Evolutionary conservation across 2,113 vertebrate species (phyloP).

Genomic region (Heloderma charlesbogerti): DNA sequence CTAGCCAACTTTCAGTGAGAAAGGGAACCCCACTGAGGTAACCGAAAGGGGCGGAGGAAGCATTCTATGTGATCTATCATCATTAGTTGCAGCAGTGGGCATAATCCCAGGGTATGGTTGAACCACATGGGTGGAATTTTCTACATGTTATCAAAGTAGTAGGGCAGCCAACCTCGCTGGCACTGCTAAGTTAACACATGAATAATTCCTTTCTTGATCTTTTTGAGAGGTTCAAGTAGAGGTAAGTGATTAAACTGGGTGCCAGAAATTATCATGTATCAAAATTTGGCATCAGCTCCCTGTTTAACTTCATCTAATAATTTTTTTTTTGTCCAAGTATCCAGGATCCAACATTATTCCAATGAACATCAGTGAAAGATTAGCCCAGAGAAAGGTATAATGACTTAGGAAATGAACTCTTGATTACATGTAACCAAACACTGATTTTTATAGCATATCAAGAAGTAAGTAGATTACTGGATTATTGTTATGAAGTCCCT

Average conservation of each 20-base stretch:
- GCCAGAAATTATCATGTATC: not conserved
- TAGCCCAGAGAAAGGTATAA: not conserved
- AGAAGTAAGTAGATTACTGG: not conserved
- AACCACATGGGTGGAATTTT: not conserved
- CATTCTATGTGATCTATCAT: not conserved
- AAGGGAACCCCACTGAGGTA: not conserved
- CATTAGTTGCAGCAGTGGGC: not conserved
- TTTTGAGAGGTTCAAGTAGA: not conserved
- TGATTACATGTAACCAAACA: not conserved
- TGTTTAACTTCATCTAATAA: not conserved
- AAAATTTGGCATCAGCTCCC: not conserved
- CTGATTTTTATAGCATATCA: not conserved
- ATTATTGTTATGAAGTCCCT: not conserved
- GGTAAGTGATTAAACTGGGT: not conserved
- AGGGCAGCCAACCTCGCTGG: no score
- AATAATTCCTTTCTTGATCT: not conserved
- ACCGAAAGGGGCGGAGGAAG: not conserved
- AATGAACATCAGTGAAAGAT: not conserved
- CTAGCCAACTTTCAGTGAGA: not conserved
- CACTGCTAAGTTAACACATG: not conserved
- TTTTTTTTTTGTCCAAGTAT: not conserved
- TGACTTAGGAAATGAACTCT: not conserved
- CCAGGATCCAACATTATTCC: not conserved
- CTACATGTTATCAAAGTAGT: not conserved
- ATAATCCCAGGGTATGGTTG: not conserved